Conservation (phyloP, 2,113 vertebrate species). For the Arvicanthis niloticus region DNA sequence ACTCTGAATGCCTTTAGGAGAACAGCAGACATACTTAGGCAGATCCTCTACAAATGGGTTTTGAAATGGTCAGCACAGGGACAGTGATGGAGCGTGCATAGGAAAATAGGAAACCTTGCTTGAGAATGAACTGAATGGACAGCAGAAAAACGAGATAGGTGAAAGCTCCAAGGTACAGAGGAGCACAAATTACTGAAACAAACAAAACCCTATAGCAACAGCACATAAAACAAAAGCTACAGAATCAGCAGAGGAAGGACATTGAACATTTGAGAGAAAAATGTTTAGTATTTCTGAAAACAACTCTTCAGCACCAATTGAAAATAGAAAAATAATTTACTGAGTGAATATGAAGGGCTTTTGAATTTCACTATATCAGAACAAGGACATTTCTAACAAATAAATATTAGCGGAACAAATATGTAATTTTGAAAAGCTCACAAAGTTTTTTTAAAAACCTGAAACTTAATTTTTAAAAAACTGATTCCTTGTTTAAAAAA, state of each 20-base stretch:
- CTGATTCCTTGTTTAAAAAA: background rate
- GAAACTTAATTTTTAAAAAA: background rate
- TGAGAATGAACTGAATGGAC: constrained; percentile 2
- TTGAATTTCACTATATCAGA: background rate
- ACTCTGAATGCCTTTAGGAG: background rate
- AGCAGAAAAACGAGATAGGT: background rate
- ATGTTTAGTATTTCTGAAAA: background rate
- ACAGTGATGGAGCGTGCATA: background rate
- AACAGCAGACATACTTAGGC: background rate
- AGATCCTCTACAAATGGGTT: background rate
- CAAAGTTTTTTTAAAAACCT: background rate
- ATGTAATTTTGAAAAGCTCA: background rate
- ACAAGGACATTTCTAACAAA: background rate
- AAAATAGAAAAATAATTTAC: background rate
- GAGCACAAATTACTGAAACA: background rate
- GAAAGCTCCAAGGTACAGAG: background rate
- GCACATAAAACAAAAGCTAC: background rate
- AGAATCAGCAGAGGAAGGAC: background rate
- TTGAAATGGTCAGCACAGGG: background rate
- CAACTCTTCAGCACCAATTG: background rate
- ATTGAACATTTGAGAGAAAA: background rate
- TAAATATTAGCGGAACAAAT: background rate
- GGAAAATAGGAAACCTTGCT: background rate
- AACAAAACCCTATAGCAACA: background rate
- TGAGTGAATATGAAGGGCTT: background rate